Evolutionary conservation across 1,140 invertebrate genomes (phyloP), one percentile per base, ranked within the genome.

Genomic region (Nebria ingens): DNA sequence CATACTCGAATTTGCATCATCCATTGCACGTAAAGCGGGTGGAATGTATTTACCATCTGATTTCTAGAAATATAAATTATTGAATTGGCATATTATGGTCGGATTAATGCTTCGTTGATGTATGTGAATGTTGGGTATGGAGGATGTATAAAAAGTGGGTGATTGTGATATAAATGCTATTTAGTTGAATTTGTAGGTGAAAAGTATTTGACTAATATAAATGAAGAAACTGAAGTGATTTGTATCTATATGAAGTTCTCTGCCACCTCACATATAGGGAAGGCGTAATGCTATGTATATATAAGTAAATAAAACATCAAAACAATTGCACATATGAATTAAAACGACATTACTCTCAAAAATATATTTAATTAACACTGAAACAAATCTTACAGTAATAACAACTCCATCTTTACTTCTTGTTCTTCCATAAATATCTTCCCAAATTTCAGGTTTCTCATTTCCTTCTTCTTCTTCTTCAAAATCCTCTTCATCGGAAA

Each of bases 341-440:
- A 29, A 55, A 34, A 38, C 21, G 6, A 22, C 20, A 19, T 34
- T 21, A 23, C 20, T 64, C 0, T 21, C 11, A 2, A 53, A 59
- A 0, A 2, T 19, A 15, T n/a, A 11, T 56, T 51, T 29, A 52
- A 52, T 54, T 58, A 61, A 62, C 38, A 59, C 54, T 19, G 54
- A 54, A 50, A 65, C 20, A 51, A 68, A 52, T 25, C 54, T 58
- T 63, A 76, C 75, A 65, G 77, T 73, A 21, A 92, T 70, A 62
- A 93, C 69, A 66, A 86, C 85, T 2, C 93, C 93, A 58, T 87
- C 73, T 66, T 83, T 81, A 67, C 90, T 85, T 63, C 87, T 77
- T 59, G 86, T 78, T 58, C 93, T 76, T 1, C 93, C 93, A 77
- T 97, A 97, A 68, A 97, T 97, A 75, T 97, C 93, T 78, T 97